A percentile compares a stretch with the other conserved stretches of the same genome.
Evolutionary conservation across 1,140 invertebrate species (phyloP).

Genomic region (Plutomurus gul): DNA sequence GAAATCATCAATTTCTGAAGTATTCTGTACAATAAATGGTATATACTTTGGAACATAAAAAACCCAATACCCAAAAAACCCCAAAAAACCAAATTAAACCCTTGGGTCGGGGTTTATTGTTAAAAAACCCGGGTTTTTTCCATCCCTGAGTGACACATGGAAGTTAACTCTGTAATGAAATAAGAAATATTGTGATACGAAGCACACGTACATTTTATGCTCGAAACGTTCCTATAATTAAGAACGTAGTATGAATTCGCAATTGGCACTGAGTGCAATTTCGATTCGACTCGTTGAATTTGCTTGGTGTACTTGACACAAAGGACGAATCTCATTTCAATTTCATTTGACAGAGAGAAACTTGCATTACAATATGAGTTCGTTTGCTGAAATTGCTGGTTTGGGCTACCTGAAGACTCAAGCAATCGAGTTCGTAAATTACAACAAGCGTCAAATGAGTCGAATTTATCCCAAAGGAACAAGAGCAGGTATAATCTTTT

Average conservation of each 20-base stretch:
- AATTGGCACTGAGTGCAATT: background rate
- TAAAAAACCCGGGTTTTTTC: too few relatives aligned
- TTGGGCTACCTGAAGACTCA: slow-evolving; percentile 92
- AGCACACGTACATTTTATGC: too few relatives aligned
- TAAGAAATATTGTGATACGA: too few relatives aligned
- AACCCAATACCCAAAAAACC: too few relatives aligned
- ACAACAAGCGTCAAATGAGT: slow-evolving; percentile 99
- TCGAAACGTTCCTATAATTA: background rate
- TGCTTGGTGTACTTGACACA: background rate
- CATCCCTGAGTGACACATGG: too few relatives aligned
- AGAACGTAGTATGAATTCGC: background rate
- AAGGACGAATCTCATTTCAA: background rate
- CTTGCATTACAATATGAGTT: slow-evolving; percentile 97
- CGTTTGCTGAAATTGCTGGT: slow-evolving; percentile 95
- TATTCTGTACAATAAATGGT: too few relatives aligned
- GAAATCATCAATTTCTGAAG: too few relatives aligned
- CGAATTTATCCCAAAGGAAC: slow-evolving; percentile 99
- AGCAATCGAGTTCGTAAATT: slow-evolving; percentile 98
- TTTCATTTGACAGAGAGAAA: slow-evolving; percentile 75
- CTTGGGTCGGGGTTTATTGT: too few relatives aligned
- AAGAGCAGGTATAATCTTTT: too few relatives aligned
- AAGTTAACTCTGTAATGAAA: too few relatives aligned
- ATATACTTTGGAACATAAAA: too few relatives aligned
- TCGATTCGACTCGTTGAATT: background rate
- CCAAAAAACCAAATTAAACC: too few relatives aligned